phyloP scores from a whole-genome alignment of 2,113 vertebrate species.

The Macaca mulatta region DNA sequence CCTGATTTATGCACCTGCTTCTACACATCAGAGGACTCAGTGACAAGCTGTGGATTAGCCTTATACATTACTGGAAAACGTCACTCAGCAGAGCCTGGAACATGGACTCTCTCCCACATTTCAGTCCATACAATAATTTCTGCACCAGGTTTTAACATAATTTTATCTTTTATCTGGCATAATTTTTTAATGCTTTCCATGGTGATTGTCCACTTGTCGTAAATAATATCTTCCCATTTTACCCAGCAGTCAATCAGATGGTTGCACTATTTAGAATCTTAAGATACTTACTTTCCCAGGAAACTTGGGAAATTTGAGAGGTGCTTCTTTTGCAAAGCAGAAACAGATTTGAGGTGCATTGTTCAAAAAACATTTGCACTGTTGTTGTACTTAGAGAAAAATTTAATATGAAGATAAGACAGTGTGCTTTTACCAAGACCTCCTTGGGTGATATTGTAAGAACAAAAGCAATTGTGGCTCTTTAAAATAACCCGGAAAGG shows the following conservation, averaged over 20 bases:
- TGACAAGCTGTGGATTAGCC: background rate
- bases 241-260: background rate
- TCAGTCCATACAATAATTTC: background rate
- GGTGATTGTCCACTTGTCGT: background rate
- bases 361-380: background rate
- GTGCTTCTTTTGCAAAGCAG: slow-evolving; percentile 53
- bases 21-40: background rate
- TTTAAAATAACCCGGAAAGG: slow-evolving; percentile 2
- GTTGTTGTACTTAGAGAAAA: background rate
- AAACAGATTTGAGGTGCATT: background rate
- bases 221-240: background rate
- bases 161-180: background rate
- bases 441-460: background rate
- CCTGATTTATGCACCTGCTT: background rate
- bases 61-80: background rate
- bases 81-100: background rate
- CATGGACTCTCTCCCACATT: background rate
- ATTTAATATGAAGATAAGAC: background rate
- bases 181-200: background rate
- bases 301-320: slow-evolving; percentile 29
- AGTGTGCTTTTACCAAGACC: slow-evolving; percentile 34
- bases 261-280: background rate
- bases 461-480: background rate
- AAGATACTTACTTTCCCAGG: slow-evolving; percentile 35
- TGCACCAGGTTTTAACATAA: background rate